Conservation (phyloP, 2,797 vertebrate genomes). For the Craterocephalus amniculus region DNA sequence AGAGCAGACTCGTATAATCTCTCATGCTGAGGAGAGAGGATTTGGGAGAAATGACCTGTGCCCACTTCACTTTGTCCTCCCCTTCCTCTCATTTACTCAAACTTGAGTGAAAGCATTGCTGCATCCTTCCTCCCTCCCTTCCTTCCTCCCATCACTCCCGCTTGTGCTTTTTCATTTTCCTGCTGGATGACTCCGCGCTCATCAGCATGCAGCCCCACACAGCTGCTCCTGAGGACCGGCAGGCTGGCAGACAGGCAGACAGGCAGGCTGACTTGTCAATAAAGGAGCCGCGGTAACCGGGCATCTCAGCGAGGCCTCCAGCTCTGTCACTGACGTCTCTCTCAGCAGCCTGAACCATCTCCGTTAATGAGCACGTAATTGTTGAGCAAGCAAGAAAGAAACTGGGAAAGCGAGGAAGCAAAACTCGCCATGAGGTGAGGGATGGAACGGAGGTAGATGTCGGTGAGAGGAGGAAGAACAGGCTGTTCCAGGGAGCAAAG, state of each 20-base stretch:
- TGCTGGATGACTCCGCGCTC: slow-evolving; percentile 47
- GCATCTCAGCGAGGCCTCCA: slow-evolving; percentile 55
- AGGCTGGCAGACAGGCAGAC: slow-evolving; percentile 1
- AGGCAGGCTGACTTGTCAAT: slow-evolving; percentile 68
- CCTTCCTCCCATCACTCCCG: slow-evolving; percentile 37
- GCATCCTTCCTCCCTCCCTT: slow-evolving; percentile 45
- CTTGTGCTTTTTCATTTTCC: slow-evolving; percentile 47
- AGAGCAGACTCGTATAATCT: slow-evolving; percentile 70
- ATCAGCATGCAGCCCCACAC: slow-evolving; percentile 69
- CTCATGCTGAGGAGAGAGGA: slow-evolving; percentile 63
- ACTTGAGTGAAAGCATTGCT: slow-evolving; percentile 41
- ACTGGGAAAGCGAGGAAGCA: slow-evolving; percentile 19
- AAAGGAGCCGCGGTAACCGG: slow-evolving; percentile 61
- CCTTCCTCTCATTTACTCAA: slow-evolving; percentile 37
- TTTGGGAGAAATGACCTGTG: slow-evolving; percentile 72
- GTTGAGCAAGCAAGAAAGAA: slow-evolving; percentile 66
- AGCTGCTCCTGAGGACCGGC: slow-evolving; percentile 48
- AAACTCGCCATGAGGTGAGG: slow-evolving; percentile 29
- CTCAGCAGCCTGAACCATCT: slow-evolving; percentile 50
- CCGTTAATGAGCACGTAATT: slow-evolving; percentile 65
- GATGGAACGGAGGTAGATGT: slow-evolving; percentile 28
- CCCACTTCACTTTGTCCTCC: slow-evolving; percentile 57
- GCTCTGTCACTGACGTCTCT: slow-evolving; percentile 62
- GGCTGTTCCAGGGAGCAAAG: slow-evolving; percentile 34
- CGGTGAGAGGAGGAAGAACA: slow-evolving; percentile 36